These are phyloP conservation scores for Congeria kusceri DNA, from an alignment of 2,888 invertebrate species.

Conservation along the genomic window DNA sequence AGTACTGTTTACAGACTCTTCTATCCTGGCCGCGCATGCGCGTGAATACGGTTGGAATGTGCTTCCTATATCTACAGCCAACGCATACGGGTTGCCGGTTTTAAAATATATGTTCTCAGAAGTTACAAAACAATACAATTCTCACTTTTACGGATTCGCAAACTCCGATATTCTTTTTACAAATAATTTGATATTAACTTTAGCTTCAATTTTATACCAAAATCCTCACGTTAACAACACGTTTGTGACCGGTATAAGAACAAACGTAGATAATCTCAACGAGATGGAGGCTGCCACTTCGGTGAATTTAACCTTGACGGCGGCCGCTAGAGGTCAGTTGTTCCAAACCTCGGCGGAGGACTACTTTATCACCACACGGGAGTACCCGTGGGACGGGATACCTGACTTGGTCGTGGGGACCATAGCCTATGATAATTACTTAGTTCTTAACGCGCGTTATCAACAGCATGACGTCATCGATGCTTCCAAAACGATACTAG, in stretches of 20 bases:
- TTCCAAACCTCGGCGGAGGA: conserved; percentile 38
- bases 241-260: conserved; percentile 37
- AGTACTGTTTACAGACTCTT: conserved; percentile 56
- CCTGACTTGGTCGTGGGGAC: conserved; percentile 30
- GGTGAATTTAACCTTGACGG: conserved; percentile 28
- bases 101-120: conserved; percentile 69
- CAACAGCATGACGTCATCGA: conserved; percentile 25
- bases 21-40: conserved; percentile 9
- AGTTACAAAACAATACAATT: conserved; percentile 49
- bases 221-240: too few relatives aligned
- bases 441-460: conserved; percentile 26
- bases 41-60: conserved; percentile 43
- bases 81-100: conserved; percentile 57
- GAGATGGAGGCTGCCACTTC: conserved; percentile 38
- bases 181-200: conserved; percentile 47
- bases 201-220: conserved; percentile 16
- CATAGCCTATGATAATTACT: conserved; percentile 33
- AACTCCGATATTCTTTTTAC: conserved; percentile 74
- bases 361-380: conserved; percentile 37
- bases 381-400: conserved; percentile 38
- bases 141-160: conserved; percentile 67
- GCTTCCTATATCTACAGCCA: conserved; percentile 23
- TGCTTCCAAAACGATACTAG: conserved; percentile 28
- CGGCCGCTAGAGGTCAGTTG: conserved; percentile 23
- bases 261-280: conserved; percentile 59